phyloP scores from a whole-genome alignment of 2,113 vertebrate species.

The Pitta sordida region DNA sequence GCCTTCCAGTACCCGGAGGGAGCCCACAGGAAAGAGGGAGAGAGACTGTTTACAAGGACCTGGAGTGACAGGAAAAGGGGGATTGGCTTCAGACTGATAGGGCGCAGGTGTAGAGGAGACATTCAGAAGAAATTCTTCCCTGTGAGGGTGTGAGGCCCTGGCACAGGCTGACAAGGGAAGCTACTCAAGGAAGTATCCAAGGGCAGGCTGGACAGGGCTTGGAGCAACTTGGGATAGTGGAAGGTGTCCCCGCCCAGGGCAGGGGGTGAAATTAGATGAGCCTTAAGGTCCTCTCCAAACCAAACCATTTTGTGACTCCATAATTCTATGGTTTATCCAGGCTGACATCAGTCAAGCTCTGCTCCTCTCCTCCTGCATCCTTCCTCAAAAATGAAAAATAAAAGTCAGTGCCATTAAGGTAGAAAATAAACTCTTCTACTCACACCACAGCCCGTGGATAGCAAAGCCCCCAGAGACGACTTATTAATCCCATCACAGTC shows the following conservation, averaged over 20 bases:
- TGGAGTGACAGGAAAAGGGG: background rate
- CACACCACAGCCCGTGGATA: conserved; percentile 90
- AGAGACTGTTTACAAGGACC: background rate
- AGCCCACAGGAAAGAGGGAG: background rate
- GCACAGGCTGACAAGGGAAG: background rate
- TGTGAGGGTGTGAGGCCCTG: background rate
- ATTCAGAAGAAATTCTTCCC: background rate
- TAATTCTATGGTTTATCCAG: background rate
- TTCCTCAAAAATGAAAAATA: background rate
- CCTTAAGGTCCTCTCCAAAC: background rate
- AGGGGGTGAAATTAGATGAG: background rate
- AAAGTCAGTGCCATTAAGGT: background rate
- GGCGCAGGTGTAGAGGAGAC: background rate
- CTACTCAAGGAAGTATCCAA: background rate
- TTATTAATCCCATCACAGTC: conserved; percentile 74
- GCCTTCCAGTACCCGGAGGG: background rate
- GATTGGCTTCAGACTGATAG: background rate
- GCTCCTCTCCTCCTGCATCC: background rate
- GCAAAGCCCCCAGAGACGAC: conserved; percentile 77
- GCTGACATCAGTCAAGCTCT: background rate
- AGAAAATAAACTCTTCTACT: conserved; percentile 56
- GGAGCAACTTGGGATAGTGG: background rate
- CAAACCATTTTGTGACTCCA: background rate
- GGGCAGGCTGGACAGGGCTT: background rate
- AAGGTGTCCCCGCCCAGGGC: background rate